Evolutionary conservation across 2,888 invertebrate species (phyloP), one percentile per base, ranked within the genome.

Genomic region (Idaea straminata): DNA sequence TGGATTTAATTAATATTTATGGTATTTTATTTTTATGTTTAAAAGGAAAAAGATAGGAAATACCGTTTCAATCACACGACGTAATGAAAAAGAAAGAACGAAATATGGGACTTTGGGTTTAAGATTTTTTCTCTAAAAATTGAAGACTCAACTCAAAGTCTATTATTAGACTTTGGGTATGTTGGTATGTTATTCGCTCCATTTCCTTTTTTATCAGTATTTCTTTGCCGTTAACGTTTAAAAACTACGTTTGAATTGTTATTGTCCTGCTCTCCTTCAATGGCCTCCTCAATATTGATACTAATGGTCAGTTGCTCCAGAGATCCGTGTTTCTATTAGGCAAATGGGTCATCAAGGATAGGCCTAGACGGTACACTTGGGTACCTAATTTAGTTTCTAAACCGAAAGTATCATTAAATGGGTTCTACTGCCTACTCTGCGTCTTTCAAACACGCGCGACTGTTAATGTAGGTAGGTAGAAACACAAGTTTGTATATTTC

Each of bases 211-310:
- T 5, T 36, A 4, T 36, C 62, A 62, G 57, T 64, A 36, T 61
- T 13, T 64, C 5, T 61, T 16, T 35, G n/a, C 59, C 61, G n/a
- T 38, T 61, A 36, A 34, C 34, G 4, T 58, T 61, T 15, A 61
- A 58, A 10, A 61, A 58, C 15, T 63, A 36, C 6, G 47, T 47
- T 47, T 47, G 47, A 47, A 47, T 47, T 47, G 47, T 47, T 7
- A 13, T 47, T 7, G 13, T 47, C 7, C 47, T 13, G 47, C 47
- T 47, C 47, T 47, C 47, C 47, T 47, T 47, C 47, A 47, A 13
- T 47, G 47, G 47, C 47, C 47, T 47, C 47, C 47, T 47, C 47
- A 47, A 47, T 47, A 47, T 7, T 10, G 47, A 13, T 47, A 7
- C 47, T 47, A 47, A 47, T 47, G 47, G 47, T 47, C 47, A 47